A percentile compares a stretch with the other conserved stretches of the same genome.
These are phyloP conservation scores for Hypolimnas misippus DNA, from an alignment of 2,888 invertebrate genomes.

Conservation along the genomic window DNA sequence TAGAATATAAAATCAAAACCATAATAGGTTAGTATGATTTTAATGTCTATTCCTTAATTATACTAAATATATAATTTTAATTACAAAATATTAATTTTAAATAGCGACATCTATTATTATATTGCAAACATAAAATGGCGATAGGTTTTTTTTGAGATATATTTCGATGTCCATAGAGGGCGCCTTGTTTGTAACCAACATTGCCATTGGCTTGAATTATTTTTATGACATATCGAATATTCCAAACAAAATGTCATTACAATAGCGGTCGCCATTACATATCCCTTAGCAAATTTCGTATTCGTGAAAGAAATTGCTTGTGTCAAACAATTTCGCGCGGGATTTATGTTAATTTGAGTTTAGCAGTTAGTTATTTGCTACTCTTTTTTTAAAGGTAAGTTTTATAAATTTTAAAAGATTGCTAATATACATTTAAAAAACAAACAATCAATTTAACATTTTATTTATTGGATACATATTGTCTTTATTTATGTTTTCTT, in stretches of 20 bases:
- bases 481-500: constrained; percentile 7
- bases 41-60: no score
- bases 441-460: neutral
- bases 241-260: constrained; percentile 35
- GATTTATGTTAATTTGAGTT: constrained; percentile 47
- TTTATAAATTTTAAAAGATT: neutral
- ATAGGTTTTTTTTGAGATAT: neutral
- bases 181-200: constrained; percentile 19
- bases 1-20: no score
- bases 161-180: constrained; percentile 22
- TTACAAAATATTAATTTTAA: neutral
- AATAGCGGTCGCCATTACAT: constrained; percentile 64
- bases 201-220: constrained; percentile 35
- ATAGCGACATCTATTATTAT: constrained; percentile 10
- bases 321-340: constrained; percentile 67
- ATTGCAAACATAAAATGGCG: neutral
- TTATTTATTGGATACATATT: no score
- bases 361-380: neutral
- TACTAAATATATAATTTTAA: neutral
- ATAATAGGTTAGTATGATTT: no score
- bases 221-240: constrained; percentile 8
- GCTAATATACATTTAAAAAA: neutral
- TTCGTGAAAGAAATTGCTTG: constrained; percentile 63
- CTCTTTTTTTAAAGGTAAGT: constrained; percentile 27
- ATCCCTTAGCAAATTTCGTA: constrained; percentile 50